These are phyloP conservation scores for Aelia acuminata DNA, from an alignment of 2,888 invertebrate genomes.

Conservation along the genomic window DNA sequence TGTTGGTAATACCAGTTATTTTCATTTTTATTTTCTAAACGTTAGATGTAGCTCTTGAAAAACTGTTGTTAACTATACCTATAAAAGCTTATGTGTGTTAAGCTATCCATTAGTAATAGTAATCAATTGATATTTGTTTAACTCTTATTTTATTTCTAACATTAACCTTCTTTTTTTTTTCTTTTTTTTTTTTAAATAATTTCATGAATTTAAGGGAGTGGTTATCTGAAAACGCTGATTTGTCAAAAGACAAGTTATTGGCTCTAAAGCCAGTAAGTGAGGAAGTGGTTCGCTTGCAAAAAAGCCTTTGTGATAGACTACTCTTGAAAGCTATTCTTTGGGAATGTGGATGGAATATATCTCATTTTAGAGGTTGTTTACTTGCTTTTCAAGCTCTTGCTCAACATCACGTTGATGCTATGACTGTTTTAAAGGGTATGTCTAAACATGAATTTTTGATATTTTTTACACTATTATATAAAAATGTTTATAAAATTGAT, in stretches of 20 bases:
- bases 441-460: background rate
- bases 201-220: conserved; percentile 74
- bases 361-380: conserved; percentile 91
- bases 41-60: too few relatives aligned
- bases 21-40: too few relatives aligned
- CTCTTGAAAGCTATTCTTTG: conserved; percentile 77
- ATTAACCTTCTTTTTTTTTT: background rate
- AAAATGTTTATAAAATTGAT: background rate
- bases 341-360: conserved; percentile 90
- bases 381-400: conserved; percentile 84
- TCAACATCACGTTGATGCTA: conserved; percentile 80
- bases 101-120: too few relatives aligned
- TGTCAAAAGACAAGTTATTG: conserved; percentile 78
- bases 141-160: too few relatives aligned
- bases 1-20: too few relatives aligned
- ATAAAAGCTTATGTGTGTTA: too few relatives aligned
- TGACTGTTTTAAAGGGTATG: conserved; percentile 73
- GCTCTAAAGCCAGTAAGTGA: conserved; percentile 78
- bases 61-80: too few relatives aligned
- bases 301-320: conserved; percentile 74
- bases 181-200: background rate
- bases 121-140: too few relatives aligned
- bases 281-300: conserved; percentile 80
- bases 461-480: background rate
- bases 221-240: conserved; percentile 79